Evolutionary conservation across 1,140 invertebrate species (phyloP), one percentile per base, ranked within the genome.

Genomic region (Drosophila busckii): DNA sequence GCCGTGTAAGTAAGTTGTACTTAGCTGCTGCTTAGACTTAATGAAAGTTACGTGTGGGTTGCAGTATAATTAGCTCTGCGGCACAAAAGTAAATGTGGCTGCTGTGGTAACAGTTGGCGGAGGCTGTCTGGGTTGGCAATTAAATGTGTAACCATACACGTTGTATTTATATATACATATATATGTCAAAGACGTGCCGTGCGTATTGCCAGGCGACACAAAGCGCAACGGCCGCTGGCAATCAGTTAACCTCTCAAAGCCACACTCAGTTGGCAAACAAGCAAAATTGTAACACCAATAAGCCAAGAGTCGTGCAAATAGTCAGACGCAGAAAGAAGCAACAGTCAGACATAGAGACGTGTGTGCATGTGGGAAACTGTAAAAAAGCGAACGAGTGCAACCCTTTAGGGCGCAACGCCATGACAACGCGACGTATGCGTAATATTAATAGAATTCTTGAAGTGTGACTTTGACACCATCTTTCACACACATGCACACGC

Each of bases 371-470:
- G 38, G 13, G 17, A 9, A 37, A 4, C n/a, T n/a, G n/a, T n/a
- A n/a, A n/a, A n/a, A n/a, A 28, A 13, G 9, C 31, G 8, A n/a
- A 58, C 26, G 49, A 69, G 44, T 69, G 50, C 63, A 73, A 73
- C 68, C 73, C 71, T 80, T 54, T 60, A 12, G 17, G 40, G 9
- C 22, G 25, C 32, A 41, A n/a, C 25, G 56, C 15, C 49, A 32
- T 23, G 73, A 32, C 67, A 63, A 82, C 75, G 65, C 64, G 75
- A 62, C 75, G 60, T 75, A 73, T 82, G 63, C 49, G 75, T 35
- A 62, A 82, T 82, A 66, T 73, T 60, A 40, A 53, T 45, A 53
- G 16, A 31, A 54, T 45, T 23, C 31, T 44, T 23, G 56, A 59
- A 35, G 25, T 13, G 22, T 35, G 49, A 64, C 31, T 29, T 44